Evolutionary conservation across 2,113 vertebrate species (phyloP).

Genomic region (Syrrhaptes paradoxus): DNA sequence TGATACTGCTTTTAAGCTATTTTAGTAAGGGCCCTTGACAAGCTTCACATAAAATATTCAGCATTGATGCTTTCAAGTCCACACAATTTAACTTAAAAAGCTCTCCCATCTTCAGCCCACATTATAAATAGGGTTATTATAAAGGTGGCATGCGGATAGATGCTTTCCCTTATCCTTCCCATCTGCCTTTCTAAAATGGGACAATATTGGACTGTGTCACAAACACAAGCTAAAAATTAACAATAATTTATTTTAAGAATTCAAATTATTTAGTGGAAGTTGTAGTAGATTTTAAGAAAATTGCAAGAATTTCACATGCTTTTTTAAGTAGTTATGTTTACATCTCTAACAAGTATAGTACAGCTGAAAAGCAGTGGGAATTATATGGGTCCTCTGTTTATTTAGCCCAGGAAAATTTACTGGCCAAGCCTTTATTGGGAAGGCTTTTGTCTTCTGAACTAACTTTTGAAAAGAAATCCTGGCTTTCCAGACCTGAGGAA

Average conservation of each 20-base stretch:
- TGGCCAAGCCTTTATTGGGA: neutral
- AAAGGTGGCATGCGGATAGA: constrained; percentile 14
- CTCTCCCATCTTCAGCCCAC: constrained; percentile 14
- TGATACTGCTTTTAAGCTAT: constrained; percentile 40
- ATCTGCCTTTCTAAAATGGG: neutral
- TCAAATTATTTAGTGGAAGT: neutral
- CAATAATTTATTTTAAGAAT: neutral
- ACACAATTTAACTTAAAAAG: constrained; percentile 53
- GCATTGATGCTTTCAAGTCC: constrained; percentile 56
- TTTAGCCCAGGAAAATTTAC: neutral
- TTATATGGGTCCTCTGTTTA: neutral
- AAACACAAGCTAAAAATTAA: neutral
- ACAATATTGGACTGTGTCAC: neutral
- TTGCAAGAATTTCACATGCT: neutral
- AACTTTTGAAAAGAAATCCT: neutral
- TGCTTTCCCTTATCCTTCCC: neutral
- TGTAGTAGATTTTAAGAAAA: neutral
- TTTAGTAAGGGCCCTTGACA: constrained; percentile 52
- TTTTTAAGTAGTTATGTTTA: neutral
- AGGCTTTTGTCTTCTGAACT: neutral
- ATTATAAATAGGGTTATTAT: constrained; percentile 12
- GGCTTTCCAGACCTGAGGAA: neutral
- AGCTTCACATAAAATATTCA: constrained; percentile 71
- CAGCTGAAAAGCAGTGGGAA: neutral
- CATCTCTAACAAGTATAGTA: neutral